Evolutionary conservation across 2,888 invertebrate genomes (phyloP).

Genomic region (Ichneumoninae sp.): DNA sequence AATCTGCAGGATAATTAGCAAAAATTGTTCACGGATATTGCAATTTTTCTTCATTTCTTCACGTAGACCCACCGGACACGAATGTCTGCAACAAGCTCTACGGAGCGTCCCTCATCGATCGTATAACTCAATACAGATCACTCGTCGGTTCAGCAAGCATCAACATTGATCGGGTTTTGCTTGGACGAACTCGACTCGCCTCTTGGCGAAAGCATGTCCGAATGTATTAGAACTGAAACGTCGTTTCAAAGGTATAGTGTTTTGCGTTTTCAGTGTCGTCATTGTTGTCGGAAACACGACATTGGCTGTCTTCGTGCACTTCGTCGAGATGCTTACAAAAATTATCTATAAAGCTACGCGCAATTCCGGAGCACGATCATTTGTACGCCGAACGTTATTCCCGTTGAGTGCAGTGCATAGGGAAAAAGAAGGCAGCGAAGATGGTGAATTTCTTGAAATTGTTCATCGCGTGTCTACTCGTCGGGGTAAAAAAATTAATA

Average conservation of each 20-base stretch:
- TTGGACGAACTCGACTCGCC: slow-evolving; percentile 16
- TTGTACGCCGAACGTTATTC: slow-evolving; percentile 11
- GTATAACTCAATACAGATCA: slow-evolving; percentile 14
- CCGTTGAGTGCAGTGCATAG: background rate
- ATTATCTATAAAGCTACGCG: slow-evolving; percentile 67
- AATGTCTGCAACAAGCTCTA: background rate
- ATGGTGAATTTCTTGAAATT: slow-evolving; percentile 21
- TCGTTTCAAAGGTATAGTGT: slow-evolving; percentile 1
- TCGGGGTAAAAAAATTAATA: slow-evolving; percentile 23
- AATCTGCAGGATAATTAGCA: background rate
- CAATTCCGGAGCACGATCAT: slow-evolving; percentile 10
- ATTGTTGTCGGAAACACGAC: slow-evolving; percentile 67
- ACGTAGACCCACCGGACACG: slow-evolving; percentile 15
- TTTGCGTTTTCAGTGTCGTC: slow-evolving; percentile 29
- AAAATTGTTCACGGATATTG: background rate
- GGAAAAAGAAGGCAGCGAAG: slow-evolving; percentile 7
- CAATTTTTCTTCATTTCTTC: background rate
- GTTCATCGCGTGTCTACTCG: slow-evolving; percentile 26
- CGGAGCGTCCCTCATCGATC: background rate
- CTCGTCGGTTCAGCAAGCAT: background rate
- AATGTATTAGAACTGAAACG: background rate
- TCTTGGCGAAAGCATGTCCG: background rate
- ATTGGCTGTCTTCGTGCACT: slow-evolving; percentile 31
- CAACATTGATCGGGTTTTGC: background rate
- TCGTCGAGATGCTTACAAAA: slow-evolving; percentile 6